Conservation (phyloP, 2,888 invertebrate species). For the Argyresthia goedartella region DNA sequence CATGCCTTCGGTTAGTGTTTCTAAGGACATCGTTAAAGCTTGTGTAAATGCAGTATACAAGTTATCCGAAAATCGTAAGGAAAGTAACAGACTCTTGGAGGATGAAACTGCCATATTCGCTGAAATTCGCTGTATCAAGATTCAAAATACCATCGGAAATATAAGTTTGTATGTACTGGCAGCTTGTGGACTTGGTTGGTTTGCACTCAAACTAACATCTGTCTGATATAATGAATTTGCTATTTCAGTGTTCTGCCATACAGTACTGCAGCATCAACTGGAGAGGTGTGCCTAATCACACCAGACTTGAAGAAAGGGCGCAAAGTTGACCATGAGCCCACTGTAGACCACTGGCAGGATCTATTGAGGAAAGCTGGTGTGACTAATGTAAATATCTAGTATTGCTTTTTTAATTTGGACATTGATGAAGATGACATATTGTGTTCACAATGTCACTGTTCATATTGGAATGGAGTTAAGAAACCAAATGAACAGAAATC, state of each 20-base stretch:
- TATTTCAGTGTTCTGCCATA: slow-evolving; percentile 60
- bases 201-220: not conserved
- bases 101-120: slow-evolving; percentile 70
- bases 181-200: not conserved
- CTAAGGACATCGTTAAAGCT: slow-evolving; percentile 31
- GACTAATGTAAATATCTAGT: slow-evolving; percentile 49
- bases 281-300: slow-evolving; percentile 84
- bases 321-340: slow-evolving; percentile 80
- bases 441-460: not conserved
- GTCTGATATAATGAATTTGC: not conserved
- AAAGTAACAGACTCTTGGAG: slow-evolving; percentile 64
- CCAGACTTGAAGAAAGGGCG: slow-evolving; percentile 80
- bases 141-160: slow-evolving; percentile 72
- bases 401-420: not conserved
- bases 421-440: not conserved
- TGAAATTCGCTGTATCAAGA: slow-evolving; percentile 74
- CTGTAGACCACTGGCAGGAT: slow-evolving; percentile 80
- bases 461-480: not conserved
- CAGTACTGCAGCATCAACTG: slow-evolving; percentile 71
- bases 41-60: slow-evolving; percentile 40
- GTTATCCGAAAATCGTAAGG: slow-evolving; percentile 30
- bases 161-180: slow-evolving; percentile 73
- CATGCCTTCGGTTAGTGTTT: slow-evolving; percentile 43
- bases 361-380: slow-evolving; percentile 74
- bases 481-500: no score